Evolutionary conservation across 2,888 invertebrate species (phyloP).

Genomic region (Tinea semifulvella): DNA sequence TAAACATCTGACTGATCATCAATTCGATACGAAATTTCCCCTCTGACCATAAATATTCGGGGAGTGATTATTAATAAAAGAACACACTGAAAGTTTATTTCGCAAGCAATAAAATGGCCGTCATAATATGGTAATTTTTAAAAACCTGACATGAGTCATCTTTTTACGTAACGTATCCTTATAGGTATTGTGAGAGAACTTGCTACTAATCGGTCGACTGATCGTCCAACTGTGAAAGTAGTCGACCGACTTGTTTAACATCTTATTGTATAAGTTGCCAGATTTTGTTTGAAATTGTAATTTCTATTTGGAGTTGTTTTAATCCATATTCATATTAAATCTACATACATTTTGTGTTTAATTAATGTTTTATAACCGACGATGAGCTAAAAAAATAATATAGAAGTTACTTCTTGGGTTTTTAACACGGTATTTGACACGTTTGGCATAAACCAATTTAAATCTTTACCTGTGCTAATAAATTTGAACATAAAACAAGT

Average conservation of each 20-base stretch:
- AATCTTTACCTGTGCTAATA: too few relatives aligned
- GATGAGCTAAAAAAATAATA: too few relatives aligned
- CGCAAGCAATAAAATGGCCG: neutral
- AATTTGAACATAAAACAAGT: too few relatives aligned
- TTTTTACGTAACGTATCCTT: slow-evolving; percentile 1
- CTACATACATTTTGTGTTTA: neutral
- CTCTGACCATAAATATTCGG: too few relatives aligned
- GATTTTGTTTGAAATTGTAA: neutral
- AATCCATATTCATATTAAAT: neutral
- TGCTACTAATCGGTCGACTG: slow-evolving; percentile 9
- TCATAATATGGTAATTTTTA: neutral
- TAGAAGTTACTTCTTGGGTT: too few relatives aligned
- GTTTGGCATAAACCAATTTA: too few relatives aligned
- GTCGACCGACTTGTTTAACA: neutral
- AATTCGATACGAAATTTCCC: too few relatives aligned
- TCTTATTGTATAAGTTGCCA: slow-evolving; percentile 8
- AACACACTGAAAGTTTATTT: too few relatives aligned
- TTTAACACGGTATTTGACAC: too few relatives aligned
- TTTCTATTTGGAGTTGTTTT: slow-evolving; percentile 6
- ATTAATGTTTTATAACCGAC: neutral
- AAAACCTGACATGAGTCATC: too few relatives aligned
- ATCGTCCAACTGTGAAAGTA: slow-evolving; percentile 9
- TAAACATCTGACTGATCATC: too few relatives aligned
- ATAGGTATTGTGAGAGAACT: neutral
- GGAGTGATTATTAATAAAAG: too few relatives aligned